These are phyloP conservation scores for Deroplatys truncata DNA, from an alignment of 2,888 invertebrate genomes.

Conservation along the genomic window DNA sequence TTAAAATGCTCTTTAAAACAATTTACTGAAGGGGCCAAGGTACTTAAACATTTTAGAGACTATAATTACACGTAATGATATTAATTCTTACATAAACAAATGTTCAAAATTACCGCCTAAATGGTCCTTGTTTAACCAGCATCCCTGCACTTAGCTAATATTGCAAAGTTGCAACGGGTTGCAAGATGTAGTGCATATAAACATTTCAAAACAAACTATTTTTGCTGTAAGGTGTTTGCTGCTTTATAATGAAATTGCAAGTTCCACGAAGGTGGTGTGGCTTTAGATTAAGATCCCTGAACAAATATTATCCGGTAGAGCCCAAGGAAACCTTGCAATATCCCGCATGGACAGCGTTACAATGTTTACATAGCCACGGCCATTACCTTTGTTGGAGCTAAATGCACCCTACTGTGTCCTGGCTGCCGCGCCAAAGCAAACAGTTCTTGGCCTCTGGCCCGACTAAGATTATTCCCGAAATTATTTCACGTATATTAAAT, in stretches of 20 bases:
- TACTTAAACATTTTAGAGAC: no score
- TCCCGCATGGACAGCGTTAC: background rate
- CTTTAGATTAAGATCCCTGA: background rate
- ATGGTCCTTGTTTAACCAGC: no score
- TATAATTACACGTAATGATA: no score
- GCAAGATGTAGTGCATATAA: no score
- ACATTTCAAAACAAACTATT: no score
- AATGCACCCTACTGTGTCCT: no score
- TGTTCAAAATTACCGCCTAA: no score
- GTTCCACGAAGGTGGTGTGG: background rate
- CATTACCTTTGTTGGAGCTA: background rate
- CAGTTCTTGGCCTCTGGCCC: background rate
- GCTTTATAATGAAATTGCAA: background rate
- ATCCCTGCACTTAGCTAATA: no score
- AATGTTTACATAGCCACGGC: background rate
- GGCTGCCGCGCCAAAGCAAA: background rate
- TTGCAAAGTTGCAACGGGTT: no score
- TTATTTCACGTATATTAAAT: background rate
- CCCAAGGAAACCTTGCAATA: background rate
- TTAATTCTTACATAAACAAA: no score
- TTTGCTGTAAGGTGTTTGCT: background rate
- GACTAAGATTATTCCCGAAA: background rate
- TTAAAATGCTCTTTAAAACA: no score
- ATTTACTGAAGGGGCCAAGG: no score
- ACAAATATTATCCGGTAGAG: background rate